A percentile compares a stretch with the other conserved stretches of the same genome.
phyloP scores from a whole-genome alignment of 2,113 vertebrate genomes.

The Antechinus flavipes region DNA sequence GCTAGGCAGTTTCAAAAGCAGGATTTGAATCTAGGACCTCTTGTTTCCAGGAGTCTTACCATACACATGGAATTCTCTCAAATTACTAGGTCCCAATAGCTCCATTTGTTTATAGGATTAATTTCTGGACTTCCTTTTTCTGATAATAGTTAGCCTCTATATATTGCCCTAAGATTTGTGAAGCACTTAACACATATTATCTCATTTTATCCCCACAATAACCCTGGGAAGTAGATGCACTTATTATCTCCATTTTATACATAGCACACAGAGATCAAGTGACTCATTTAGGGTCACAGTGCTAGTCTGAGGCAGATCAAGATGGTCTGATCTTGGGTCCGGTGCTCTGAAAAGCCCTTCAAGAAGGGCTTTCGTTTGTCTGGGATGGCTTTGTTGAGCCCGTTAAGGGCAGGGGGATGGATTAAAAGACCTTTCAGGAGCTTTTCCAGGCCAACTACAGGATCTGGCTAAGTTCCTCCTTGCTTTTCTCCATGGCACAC shows the following conservation, averaged over 20 bases:
- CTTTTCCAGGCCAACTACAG: not conserved
- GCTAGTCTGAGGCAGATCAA: not conserved
- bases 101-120: not conserved
- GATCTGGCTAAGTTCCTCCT: not conserved
- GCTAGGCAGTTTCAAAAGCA: not conserved
- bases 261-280: not conserved
- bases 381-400: not conserved
- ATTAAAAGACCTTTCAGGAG: not conserved
- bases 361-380: not conserved
- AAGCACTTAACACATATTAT: not conserved
- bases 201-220: not conserved
- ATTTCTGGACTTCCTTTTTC: not conserved
- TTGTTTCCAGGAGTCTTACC: not conserved
- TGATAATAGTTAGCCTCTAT: not conserved
- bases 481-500: not conserved
- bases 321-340: not conserved
- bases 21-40: not conserved
- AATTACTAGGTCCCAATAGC: not conserved
- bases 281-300: not conserved
- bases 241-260: not conserved
- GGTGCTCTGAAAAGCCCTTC: not conserved
- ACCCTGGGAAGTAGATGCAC: not conserved
- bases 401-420: not conserved
- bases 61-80: constrained; percentile 10
- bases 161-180: not conserved